Percentiles rank a stretch among this genome's conserved stretches.
Conservation (phyloP, 2,797 vertebrate species). For the Hemibagrus guttatus region DNA sequence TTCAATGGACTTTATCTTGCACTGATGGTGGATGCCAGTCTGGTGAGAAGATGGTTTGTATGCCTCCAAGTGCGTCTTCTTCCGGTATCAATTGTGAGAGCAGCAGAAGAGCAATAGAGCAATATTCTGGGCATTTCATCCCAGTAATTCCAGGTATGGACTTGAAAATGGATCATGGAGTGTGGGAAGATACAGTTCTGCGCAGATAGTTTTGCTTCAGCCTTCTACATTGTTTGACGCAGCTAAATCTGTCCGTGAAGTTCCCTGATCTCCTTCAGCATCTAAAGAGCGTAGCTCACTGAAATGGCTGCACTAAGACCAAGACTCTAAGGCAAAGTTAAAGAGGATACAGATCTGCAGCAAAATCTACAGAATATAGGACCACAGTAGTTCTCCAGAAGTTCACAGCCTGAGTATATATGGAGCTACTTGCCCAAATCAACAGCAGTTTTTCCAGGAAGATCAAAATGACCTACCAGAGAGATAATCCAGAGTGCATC, state of each 20-base stretch:
- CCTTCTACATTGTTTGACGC: background rate
- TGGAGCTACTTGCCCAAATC: background rate
- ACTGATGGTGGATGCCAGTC: conserved; percentile 24
- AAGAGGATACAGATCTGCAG: background rate
- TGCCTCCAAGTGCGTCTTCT: conserved; percentile 56
- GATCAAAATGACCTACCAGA: background rate
- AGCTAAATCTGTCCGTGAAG: conserved; percentile 10
- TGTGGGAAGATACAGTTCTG: background rate
- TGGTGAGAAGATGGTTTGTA: conserved; percentile 75
- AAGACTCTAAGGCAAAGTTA: conserved; percentile 22
- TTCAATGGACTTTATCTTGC: conserved; percentile 45
- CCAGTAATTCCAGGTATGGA: conserved; percentile 42
- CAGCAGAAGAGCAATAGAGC: background rate
- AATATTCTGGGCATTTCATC: background rate
- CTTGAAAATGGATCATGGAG: conserved; percentile 28
- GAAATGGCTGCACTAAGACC: conserved; percentile 16
- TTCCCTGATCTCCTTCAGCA: background rate
- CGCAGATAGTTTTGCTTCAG: background rate
- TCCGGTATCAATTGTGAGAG: conserved; percentile 48
- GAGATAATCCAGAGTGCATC: conserved; percentile 32
- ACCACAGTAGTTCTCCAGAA: background rate
- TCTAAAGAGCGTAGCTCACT: conserved; percentile 16
- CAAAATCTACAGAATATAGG: background rate
- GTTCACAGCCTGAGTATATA: background rate
- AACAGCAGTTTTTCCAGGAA: conserved; percentile 33